These are phyloP conservation scores for Paralvinella palmiformis DNA, from an alignment of 1,140 invertebrate species.

Conservation along the genomic window DNA sequence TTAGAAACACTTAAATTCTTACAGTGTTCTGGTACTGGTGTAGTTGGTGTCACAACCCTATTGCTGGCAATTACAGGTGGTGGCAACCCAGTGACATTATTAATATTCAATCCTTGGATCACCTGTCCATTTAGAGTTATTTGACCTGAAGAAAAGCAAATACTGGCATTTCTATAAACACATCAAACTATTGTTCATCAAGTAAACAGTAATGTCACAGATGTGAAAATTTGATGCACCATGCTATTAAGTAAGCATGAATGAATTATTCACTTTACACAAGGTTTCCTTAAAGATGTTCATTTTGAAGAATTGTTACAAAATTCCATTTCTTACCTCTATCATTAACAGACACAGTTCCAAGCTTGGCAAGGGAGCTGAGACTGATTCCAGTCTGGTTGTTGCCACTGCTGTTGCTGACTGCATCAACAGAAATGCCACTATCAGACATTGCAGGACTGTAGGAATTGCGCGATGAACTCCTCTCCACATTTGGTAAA, in stretches of 20 bases:
- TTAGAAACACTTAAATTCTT: no score
- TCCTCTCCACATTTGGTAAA: slow-evolving; percentile 8
- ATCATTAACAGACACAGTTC: slow-evolving; percentile 44
- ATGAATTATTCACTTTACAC: no score
- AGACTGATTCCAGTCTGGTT: slow-evolving; percentile 76
- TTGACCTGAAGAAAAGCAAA: slow-evolving; percentile 31
- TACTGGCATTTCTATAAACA: no score
- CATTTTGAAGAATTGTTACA: no score
- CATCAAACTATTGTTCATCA: no score
- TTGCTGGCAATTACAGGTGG: background rate
- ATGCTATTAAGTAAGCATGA: no score
- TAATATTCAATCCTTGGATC: slow-evolving; percentile 30
- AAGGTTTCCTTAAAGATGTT: no score
- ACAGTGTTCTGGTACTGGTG: background rate
- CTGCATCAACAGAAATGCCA: slow-evolving; percentile 54
- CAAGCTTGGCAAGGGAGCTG: slow-evolving; percentile 79
- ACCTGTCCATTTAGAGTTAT: slow-evolving; percentile 37
- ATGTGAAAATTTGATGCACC: no score
- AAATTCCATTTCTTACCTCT: slow-evolving; percentile 23
- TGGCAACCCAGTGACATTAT: slow-evolving; percentile 24
- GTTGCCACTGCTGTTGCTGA: slow-evolving; percentile 61
- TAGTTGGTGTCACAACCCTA: slow-evolving; percentile 6
- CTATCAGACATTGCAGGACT: slow-evolving; percentile 49
- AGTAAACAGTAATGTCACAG: no score
- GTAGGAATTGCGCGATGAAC: slow-evolving; percentile 20